phyloP scores from a whole-genome alignment of 2,797 vertebrate species.

The Danio jaintianensis region DNA sequence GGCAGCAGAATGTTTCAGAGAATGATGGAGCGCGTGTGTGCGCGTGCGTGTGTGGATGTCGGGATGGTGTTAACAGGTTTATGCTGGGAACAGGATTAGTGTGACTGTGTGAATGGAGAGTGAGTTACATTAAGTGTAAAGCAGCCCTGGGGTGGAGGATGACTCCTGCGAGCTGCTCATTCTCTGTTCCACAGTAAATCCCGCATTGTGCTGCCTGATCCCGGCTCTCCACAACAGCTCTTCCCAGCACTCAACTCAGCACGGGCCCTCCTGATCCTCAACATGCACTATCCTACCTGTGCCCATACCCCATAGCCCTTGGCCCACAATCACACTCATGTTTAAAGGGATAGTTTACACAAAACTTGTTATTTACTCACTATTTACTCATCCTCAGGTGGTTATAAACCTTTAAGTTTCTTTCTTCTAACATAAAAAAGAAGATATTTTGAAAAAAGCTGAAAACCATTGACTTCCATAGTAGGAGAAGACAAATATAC shows the following conservation, averaged over 20 bases:
- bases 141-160: slow-evolving; percentile 49
- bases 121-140: slow-evolving; percentile 61
- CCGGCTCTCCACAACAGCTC: slow-evolving; percentile 49
- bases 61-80: slow-evolving; percentile 59
- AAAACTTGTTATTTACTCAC: too few relatives aligned
- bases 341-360: too few relatives aligned
- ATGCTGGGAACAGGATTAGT: slow-evolving; percentile 63
- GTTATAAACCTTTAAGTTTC: too few relatives aligned
- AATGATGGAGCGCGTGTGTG: neutral
- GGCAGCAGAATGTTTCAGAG: neutral
- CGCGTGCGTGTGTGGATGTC: neutral
- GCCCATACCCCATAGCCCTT: too few relatives aligned
- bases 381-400: too few relatives aligned
- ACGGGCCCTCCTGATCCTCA: slow-evolving; percentile 18
- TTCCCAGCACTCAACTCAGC: slow-evolving; percentile 33
- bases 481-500: too few relatives aligned
- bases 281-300: neutral
- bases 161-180: slow-evolving; percentile 45
- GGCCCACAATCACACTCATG: neutral
- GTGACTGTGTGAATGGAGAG: slow-evolving; percentile 55
- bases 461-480: too few relatives aligned
- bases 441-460: too few relatives aligned
- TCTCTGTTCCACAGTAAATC: slow-evolving; percentile 52
- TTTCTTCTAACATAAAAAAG: too few relatives aligned
- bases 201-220: slow-evolving; percentile 57